These are phyloP conservation scores for Aphis craccivora DNA, from an alignment of 1,140 invertebrate genomes.

Conservation along the genomic window DNA sequence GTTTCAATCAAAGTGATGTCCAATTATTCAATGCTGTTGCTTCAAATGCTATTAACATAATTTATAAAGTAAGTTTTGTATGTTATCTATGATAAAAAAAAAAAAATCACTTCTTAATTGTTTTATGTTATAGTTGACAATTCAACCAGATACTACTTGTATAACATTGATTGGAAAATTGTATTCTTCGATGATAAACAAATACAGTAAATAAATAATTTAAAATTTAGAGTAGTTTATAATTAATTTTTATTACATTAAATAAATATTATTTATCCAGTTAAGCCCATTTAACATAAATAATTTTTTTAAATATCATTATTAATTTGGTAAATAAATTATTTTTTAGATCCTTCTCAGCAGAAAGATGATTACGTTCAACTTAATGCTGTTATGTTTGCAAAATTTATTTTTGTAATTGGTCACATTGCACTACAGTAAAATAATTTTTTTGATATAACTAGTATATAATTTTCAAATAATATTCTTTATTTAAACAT, in stretches of 20 bases:
- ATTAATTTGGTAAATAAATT: not conserved
- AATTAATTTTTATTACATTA: not conserved
- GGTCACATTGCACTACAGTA: slow-evolving; percentile 59
- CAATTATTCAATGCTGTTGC: slow-evolving; percentile 69
- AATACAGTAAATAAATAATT: not conserved
- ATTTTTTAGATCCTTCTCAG: slow-evolving; percentile 1
- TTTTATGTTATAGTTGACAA: slow-evolving; percentile 38
- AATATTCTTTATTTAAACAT: not conserved
- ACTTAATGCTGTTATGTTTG: not conserved
- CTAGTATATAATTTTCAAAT: not conserved
- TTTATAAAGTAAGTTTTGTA: slow-evolving; percentile 67
- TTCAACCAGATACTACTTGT: slow-evolving; percentile 30
- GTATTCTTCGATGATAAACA: not conserved
- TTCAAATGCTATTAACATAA: slow-evolving; percentile 65
- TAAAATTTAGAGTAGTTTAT: not conserved
- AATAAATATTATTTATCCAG: not conserved
- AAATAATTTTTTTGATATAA: not conserved
- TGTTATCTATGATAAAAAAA: not conserved
- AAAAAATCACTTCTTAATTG: not conserved
- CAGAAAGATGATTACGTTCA: not conserved
- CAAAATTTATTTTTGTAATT: slow-evolving; percentile 58
- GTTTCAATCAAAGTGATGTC: slow-evolving; percentile 65
- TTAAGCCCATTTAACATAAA: not conserved
- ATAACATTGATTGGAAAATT: not conserved
- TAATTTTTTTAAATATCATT: not conserved